Evolutionary conservation across 2,113 vertebrate genomes (phyloP), one percentile per base, ranked within the genome.

Genomic region (Nannobrachium achirus): DNA sequence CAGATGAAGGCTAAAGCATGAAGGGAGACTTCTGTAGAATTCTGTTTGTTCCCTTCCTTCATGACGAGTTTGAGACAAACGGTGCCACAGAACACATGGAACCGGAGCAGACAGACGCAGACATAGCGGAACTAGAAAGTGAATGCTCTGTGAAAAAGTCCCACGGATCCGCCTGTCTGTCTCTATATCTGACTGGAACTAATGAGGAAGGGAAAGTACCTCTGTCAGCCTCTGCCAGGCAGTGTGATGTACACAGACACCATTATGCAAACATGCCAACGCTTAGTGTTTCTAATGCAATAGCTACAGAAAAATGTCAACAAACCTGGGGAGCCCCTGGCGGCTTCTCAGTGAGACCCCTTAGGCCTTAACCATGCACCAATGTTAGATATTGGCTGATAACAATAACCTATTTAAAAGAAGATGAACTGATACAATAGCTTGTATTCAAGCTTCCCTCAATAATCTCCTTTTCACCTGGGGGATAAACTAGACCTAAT

Each of bases 91-190:
- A 13, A 60, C 6, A 8, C 55, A 45, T 11, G 39, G 63, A 79
- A 53, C 11, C 8, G 9, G 9, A 48, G 1, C 44, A 48, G 53
- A 14, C 40, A n/a, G 40, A 42, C 42, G n/a, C 0, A 58, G 42
- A 18, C 5, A 18, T 66, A 77, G 66, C 82, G 83, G 79, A 82
- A 79, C 52, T 80, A 73, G 82, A 85, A 84, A 86, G 66, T 76
- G 69, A 63, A 73, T 60, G 10, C 25, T 33, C 25, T 73, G 7
- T 81, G 9, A 10, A 46, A 14, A 60, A 38, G 8, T 20, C 50
- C 16, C 44, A 3, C 13, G 7, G 25, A 33, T 44, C 51, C 57
- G 65, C 57, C 52, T 48, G 71, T 61, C 49, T 83, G 77, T 82
- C 68, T 77, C 25, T 33, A 25, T 25, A 25, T 25, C 25, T 25